Conservation (phyloP, 2,113 vertebrate species). For the Syngnathus scovelli region DNA sequence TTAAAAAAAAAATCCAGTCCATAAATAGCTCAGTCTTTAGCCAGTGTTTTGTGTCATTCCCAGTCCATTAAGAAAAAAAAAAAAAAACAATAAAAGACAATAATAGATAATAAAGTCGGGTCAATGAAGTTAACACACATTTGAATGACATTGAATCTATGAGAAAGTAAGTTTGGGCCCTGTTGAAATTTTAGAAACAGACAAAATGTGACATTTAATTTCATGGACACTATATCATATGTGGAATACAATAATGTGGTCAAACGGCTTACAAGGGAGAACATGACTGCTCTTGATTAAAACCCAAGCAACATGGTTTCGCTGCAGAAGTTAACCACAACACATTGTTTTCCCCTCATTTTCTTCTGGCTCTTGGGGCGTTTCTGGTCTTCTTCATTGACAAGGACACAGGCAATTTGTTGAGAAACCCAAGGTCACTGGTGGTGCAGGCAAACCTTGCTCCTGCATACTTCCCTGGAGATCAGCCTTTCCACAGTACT, state of each 20-base stretch:
- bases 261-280: not conserved
- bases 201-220: too few relatives aligned
- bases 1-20: too few relatives aligned
- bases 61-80: not conserved
- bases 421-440: constrained; percentile 63
- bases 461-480: constrained; percentile 56
- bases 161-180: too few relatives aligned
- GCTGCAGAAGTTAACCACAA: constrained; percentile 32
- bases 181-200: too few relatives aligned
- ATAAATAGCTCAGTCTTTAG: not conserved
- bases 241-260: not conserved
- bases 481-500: constrained; percentile 59
- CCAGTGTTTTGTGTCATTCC: not conserved
- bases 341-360: constrained; percentile 27
- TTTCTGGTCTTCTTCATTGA: constrained; percentile 55
- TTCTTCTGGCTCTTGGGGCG: constrained; percentile 34
- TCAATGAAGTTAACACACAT: too few relatives aligned
- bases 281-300: constrained; percentile 20
- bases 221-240: not conserved
- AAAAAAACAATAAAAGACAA: not conserved
- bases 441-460: constrained; percentile 64
- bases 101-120: too few relatives aligned
- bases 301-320: constrained; percentile 26
- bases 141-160: too few relatives aligned
- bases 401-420: constrained; percentile 76